Evolutionary conservation across 1,140 invertebrate species (phyloP), one percentile per base, ranked within the genome.

Genomic region (Hyles vespertilio): DNA sequence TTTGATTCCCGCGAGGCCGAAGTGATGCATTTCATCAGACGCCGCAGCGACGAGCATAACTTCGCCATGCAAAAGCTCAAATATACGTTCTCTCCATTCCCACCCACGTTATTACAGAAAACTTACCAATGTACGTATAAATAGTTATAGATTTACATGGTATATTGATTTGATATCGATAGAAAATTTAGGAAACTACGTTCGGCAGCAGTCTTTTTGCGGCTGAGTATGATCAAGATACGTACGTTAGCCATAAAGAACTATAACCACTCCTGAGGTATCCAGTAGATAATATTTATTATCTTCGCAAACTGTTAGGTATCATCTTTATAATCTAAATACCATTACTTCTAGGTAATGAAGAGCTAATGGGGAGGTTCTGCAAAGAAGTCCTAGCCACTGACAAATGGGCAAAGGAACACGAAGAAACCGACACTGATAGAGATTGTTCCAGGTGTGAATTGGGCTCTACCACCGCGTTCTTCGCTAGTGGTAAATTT

Each of bases 121-220:
- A 76, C 81, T 5, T 88, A 88, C 52, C 77, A 83, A 58, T 88
- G 85, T 85, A 49, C 69, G 77, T 76, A 56, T 49, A 8, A 40
- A 2, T 22, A 5, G 36, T 5, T 40, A 5, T 40, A 40, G 36
- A 40, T 40, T 40, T 40, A 40, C 3, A 5, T 5, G 8, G 5
- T 40, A 40, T 40, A 40, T 40, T 40, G 8, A 40, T 40, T 40
- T 40, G 22, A 40, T 40, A 5, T 5, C 36, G 8, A 0, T 40
- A 40, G 1, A 40, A 40, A 5, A 40, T 8, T 40, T 8, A 40
- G 36, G 1, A 40, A 40, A 8, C 8, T 22, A 22, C 22, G 22
- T 22, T 22, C 22, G 22, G 22, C 22, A 22, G 22, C 22, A 22
- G 22, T 22, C 22, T 22, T 22, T 22, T 22, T 22, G 22, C 22